Conservation (phyloP, 2,113 vertebrate genomes). For the Corythaixoides concolor region DNA sequence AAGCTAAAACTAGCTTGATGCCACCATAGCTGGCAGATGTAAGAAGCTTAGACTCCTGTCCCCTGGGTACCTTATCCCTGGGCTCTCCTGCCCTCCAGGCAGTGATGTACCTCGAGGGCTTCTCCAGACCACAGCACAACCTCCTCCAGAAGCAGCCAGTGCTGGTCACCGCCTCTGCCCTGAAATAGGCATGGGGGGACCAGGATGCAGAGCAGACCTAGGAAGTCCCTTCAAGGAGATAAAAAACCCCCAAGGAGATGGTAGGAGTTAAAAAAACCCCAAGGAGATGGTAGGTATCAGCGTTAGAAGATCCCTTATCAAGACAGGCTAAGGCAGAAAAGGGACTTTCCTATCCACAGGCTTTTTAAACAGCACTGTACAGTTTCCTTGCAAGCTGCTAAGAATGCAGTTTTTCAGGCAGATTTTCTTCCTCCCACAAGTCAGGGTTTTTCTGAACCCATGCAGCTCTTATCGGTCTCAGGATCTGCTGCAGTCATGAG, state of each 20-base stretch:
- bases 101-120: accelerated
- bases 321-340: background rate
- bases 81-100: background rate
- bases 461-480: background rate
- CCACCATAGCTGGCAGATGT: background rate
- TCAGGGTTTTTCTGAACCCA: background rate
- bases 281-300: background rate
- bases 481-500: slow-evolving; percentile 46
- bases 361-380: background rate
- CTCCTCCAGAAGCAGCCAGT: background rate
- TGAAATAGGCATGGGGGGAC: background rate
- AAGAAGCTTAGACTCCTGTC: background rate
- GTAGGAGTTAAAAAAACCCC: background rate
- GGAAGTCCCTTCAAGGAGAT: background rate
- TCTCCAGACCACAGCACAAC: background rate
- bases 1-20: background rate
- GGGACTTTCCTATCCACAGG: background rate
- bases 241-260: background rate
- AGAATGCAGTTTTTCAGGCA: slow-evolving; percentile 32
- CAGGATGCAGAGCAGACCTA: background rate
- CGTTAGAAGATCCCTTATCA: background rate
- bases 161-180: background rate
- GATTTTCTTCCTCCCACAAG: slow-evolving; percentile 45
- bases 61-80: background rate
- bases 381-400: background rate